Percentiles rank a stretch among this genome's conserved stretches.
These are phyloP conservation scores for Amaurobius ferox DNA, from an alignment of 2,888 invertebrate genomes.

Conservation along the genomic window DNA sequence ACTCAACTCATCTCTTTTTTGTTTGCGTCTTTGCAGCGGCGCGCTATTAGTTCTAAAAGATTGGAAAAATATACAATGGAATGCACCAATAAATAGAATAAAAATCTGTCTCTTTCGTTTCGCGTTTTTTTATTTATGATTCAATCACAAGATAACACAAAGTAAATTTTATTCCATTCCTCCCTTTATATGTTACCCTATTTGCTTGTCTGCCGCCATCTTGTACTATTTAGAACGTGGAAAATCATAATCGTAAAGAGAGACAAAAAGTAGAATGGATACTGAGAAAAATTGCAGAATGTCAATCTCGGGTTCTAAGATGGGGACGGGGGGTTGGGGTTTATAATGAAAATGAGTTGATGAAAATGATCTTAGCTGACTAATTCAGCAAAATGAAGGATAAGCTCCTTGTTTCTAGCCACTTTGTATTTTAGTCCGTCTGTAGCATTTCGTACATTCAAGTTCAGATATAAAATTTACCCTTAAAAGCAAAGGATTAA, in stretches of 20 bases:
- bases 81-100: background rate
- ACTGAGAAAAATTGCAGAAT: too few species aligned
- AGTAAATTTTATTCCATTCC: constrained; percentile 56
- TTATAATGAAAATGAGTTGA: constrained; percentile 63
- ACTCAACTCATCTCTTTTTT: too few species aligned
- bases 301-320: too few species aligned
- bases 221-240: constrained; percentile 35
- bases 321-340: constrained; percentile 22
- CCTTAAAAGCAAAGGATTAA: too few species aligned
- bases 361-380: background rate
- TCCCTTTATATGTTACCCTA: constrained; percentile 51
- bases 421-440: too few species aligned
- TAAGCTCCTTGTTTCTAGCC: background rate
- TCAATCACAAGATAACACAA: constrained; percentile 59
- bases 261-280: constrained; percentile 12
- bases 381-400: background rate
- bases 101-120: constrained; percentile 42
- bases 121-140: constrained; percentile 46
- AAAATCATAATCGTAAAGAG: too few species aligned
- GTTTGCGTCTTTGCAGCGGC: too few species aligned
- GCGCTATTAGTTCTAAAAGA: too few species aligned
- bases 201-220: constrained; percentile 41
- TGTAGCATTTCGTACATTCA: too few species aligned
- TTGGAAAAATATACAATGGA: too few species aligned
- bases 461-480: too few species aligned